Conservation (phyloP, 2,113 vertebrate species). For the Phylloscopus whistleri region DNA sequence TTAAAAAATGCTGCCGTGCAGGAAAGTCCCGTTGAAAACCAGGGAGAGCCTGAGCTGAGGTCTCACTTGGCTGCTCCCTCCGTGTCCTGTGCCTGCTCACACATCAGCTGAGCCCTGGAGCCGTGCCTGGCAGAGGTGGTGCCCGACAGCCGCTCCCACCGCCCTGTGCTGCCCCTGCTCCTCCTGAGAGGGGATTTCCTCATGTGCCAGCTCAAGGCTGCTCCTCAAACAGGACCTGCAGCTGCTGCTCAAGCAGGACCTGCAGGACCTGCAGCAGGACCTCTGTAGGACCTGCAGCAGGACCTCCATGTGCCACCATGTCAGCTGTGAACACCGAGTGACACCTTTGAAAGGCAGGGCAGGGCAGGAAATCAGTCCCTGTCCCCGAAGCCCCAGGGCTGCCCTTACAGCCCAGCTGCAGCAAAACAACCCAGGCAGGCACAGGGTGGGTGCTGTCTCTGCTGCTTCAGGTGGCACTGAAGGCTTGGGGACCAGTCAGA, state of each 20-base stretch:
- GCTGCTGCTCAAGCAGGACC: not conserved
- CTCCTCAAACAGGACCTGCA: accelerated
- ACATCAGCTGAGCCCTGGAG: accelerated
- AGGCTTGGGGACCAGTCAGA: not conserved
- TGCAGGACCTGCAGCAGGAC: not conserved
- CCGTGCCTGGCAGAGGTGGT: accelerated
- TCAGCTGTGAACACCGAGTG: accelerated
- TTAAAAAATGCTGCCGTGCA: not conserved
- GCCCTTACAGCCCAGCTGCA: not conserved
- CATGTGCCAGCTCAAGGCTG: not conserved
- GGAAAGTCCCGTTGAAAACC: not conserved
- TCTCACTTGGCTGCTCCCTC: not conserved
- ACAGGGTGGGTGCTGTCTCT: not conserved
- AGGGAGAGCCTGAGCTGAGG: not conserved
- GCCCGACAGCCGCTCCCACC: not conserved
- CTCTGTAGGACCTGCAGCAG: not conserved
- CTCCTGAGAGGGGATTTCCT: not conserved
- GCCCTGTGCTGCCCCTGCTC: accelerated
- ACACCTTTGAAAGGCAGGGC: not conserved
- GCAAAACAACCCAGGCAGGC: accelerated
- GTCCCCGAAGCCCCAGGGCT: not conserved
- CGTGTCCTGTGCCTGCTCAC: accelerated
- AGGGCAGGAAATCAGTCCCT: not conserved
- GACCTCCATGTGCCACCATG: accelerated
- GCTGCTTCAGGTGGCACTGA: not conserved